phyloP scores from a whole-genome alignment of 2,888 invertebrate genomes.

The Drosophila fungiperda region DNA sequence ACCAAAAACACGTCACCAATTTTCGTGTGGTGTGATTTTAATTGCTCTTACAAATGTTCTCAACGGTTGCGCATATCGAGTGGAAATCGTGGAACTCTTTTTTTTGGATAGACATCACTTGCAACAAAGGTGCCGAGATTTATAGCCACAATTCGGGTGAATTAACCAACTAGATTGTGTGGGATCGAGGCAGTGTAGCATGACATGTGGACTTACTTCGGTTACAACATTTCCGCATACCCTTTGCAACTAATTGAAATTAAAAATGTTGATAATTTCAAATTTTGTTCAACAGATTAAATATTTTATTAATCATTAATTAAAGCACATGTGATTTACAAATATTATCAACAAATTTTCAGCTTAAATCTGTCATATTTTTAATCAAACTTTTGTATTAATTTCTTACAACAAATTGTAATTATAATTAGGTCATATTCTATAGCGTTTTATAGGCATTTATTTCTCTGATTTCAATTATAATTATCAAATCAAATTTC shows the following conservation, averaged over 20 bases:
- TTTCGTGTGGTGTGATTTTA: conserved; percentile 74
- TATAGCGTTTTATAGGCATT: background rate
- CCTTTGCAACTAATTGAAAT: background rate
- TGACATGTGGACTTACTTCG: background rate
- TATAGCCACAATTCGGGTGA: conserved; percentile 47
- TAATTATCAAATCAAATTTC: background rate
- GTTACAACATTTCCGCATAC: background rate
- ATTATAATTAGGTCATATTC: background rate
- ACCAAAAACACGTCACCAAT: conserved; percentile 47
- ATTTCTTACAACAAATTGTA: background rate
- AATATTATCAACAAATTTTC: background rate
- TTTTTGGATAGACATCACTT: conserved; percentile 9
- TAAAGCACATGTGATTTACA: background rate
- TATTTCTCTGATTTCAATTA: background rate
- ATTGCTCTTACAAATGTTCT: conserved; percentile 78
- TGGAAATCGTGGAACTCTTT: conserved; percentile 64
- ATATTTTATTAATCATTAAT: background rate
- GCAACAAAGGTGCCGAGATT: conserved; percentile 63
- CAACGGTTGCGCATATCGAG: conserved; percentile 52
- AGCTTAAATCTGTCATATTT: background rate
- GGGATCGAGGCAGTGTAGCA: conserved; percentile 5
- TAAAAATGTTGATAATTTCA: background rate
- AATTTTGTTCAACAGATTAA: background rate
- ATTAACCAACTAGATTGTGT: conserved; percentile 12
- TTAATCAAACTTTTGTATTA: background rate